Evolutionary conservation across 2,797 vertebrate genomes (phyloP).

Genomic region (Erpetoichthys calabaricus): DNA sequence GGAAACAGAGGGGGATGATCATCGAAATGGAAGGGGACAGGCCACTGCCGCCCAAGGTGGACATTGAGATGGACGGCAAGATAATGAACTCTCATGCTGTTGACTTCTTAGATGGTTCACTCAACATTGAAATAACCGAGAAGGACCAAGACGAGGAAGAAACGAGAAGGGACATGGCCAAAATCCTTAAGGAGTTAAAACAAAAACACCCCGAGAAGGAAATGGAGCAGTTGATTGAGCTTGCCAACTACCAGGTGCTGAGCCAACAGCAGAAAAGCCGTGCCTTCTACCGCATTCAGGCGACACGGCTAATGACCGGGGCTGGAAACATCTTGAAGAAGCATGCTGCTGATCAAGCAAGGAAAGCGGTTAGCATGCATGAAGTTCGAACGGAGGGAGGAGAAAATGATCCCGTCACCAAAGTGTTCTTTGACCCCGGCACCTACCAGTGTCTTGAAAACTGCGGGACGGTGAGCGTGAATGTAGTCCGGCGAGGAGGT

Average conservation of each 20-base stretch:
- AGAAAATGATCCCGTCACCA: constrained; percentile 54
- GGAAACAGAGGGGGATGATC: constrained; percentile 79
- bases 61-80: constrained; percentile 79
- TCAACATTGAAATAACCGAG: constrained; percentile 68
- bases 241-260: constrained; percentile 81
- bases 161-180: constrained; percentile 66
- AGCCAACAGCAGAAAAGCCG: constrained; percentile 85
- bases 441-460: constrained; percentile 91
- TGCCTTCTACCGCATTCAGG: constrained; percentile 86
- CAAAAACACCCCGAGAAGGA: constrained; percentile 87
- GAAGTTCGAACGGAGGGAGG: constrained; percentile 59
- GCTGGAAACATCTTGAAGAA: constrained; percentile 81
- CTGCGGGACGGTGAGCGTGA: constrained; percentile 75
- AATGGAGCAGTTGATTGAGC: constrained; percentile 73
- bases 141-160: constrained; percentile 79
- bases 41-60: constrained; percentile 60
- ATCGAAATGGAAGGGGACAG: constrained; percentile 84
- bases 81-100: constrained; percentile 62
- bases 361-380: constrained; percentile 67
- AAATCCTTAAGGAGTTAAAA: constrained; percentile 83
- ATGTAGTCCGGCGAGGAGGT: constrained; percentile 66
- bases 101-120: constrained; percentile 78
- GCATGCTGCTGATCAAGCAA: constrained; percentile 76
- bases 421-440: constrained; percentile 75
- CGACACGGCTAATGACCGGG: constrained; percentile 81